Conservation (phyloP, 1,140 invertebrate species). For the Polypedilum pembai region DNA sequence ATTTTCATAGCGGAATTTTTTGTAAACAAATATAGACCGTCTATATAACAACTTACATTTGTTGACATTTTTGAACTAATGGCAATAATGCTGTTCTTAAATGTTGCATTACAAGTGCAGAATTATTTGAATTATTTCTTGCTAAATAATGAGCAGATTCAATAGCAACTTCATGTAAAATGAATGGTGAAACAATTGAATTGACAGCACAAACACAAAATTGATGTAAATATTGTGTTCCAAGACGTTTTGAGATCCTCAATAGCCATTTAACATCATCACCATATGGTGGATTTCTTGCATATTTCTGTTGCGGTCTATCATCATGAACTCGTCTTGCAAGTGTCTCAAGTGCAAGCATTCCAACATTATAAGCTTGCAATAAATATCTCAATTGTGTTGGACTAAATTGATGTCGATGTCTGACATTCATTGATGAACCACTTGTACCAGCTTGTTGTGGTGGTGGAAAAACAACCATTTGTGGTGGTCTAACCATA, state of each 20-base stretch:
- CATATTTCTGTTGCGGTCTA: conserved; percentile 89
- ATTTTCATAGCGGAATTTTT: no score
- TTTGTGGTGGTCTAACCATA: conserved; percentile 17
- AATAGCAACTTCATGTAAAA: conserved; percentile 88
- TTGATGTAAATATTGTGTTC: conserved; percentile 89
- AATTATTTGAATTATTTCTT: conserved; percentile 78
- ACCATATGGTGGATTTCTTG: conserved; percentile 88
- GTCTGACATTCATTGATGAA: conserved; percentile 13
- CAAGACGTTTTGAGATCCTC: conserved; percentile 83
- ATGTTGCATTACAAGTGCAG: conserved; percentile 74
- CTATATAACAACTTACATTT: conserved; percentile 88
- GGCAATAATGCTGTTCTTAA: conserved; percentile 78
- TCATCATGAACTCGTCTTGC: conserved; percentile 91
- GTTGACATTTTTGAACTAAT: conserved; percentile 91
- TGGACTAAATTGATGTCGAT: conserved; percentile 38
- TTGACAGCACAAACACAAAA: conserved; percentile 92
- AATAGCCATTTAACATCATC: conserved; percentile 98
- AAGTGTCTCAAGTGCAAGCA: conserved; percentile 90
- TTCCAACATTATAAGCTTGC: conserved; percentile 88
- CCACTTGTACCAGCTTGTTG: neutral
- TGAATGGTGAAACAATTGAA: conserved; percentile 93
- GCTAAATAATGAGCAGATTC: conserved; percentile 85
- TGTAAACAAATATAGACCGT: no score
- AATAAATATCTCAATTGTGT: conserved; percentile 75
- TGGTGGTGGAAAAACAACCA: conserved; percentile 9